These are phyloP conservation scores for Lepidochitona cinerea DNA, from an alignment of 2,888 invertebrate genomes.

Conservation along the genomic window DNA sequence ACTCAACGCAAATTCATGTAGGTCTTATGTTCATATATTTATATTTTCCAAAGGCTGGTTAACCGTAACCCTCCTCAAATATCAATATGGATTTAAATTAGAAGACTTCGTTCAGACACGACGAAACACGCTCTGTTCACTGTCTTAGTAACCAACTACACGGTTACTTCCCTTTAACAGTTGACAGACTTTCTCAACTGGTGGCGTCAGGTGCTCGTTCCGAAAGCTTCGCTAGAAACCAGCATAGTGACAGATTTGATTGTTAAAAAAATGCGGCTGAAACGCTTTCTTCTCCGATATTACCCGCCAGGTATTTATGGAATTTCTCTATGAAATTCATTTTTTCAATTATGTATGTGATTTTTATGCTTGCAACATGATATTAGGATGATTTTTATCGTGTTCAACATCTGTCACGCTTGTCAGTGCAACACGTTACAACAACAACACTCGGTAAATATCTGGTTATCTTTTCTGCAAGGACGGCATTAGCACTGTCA, in stretches of 20 bases:
- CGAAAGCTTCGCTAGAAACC: conserved; percentile 33
- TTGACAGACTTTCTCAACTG: no score
- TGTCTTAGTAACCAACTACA: no score
- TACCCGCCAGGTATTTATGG: conserved; percentile 68
- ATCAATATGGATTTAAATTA: no score
- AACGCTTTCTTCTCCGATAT: conserved; percentile 69
- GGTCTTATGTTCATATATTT: no score
- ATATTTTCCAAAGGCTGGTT: no score
- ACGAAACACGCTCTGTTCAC: no score
- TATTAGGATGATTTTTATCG: neutral
- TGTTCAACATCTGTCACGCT: neutral
- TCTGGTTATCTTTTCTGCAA: no score
- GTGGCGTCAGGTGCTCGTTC: conserved; percentile 22
- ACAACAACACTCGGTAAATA: neutral
- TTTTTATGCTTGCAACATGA: neutral
- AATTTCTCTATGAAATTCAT: neutral
- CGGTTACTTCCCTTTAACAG: no score
- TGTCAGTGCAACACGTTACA: neutral
- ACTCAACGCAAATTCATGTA: no score
- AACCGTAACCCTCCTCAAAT: no score
- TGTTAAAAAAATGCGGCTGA: conserved; percentile 65
- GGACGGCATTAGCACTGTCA: no score
- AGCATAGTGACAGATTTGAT: neutral
- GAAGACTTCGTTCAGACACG: no score
- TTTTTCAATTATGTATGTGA: neutral